Conservation (phyloP, 2,888 invertebrate species). For the Lypha dubia region DNA sequence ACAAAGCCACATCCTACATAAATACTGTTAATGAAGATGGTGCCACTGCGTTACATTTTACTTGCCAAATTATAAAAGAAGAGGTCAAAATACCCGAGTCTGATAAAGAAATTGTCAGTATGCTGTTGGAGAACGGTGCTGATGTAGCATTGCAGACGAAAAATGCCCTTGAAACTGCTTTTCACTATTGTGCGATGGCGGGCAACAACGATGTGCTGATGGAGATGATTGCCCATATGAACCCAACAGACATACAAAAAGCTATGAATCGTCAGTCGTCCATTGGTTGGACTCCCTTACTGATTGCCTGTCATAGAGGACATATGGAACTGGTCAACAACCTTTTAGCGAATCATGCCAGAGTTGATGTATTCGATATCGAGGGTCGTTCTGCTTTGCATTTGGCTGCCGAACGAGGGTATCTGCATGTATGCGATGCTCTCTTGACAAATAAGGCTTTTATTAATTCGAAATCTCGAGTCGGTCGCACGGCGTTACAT, state of each 20-base stretch:
- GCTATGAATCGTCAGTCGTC: constrained; percentile 97
- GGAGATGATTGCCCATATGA: constrained; percentile 96
- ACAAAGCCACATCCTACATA: constrained; percentile 92
- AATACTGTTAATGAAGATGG: constrained; percentile 96
- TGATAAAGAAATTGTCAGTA: constrained; percentile 93
- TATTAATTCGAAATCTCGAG: constrained; percentile 98
- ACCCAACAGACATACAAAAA: constrained; percentile 94
- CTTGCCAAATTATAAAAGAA: constrained; percentile 93
- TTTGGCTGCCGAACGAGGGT: constrained; percentile 97
- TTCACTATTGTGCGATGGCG: constrained; percentile 96
- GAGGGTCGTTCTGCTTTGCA: constrained; percentile 98
- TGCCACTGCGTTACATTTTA: constrained; percentile 96
- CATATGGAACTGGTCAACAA: constrained; percentile 97
- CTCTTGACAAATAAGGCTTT: constrained; percentile 98
- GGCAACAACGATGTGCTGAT: constrained; percentile 97
- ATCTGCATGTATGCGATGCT: constrained; percentile 93
- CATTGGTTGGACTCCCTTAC: constrained; percentile 97
- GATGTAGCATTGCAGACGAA: constrained; percentile 93
- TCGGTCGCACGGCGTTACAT: constrained; percentile 98
- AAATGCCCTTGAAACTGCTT: constrained; percentile 95
- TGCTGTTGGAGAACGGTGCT: constrained; percentile 95
- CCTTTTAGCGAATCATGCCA: constrained; percentile 95
- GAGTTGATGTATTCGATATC: constrained; percentile 99
- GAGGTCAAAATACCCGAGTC: constrained; percentile 90
- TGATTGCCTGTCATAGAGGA: constrained; percentile 97